phyloP scores from a whole-genome alignment of 2,113 vertebrate species.

The Cynocephalus volans region DNA sequence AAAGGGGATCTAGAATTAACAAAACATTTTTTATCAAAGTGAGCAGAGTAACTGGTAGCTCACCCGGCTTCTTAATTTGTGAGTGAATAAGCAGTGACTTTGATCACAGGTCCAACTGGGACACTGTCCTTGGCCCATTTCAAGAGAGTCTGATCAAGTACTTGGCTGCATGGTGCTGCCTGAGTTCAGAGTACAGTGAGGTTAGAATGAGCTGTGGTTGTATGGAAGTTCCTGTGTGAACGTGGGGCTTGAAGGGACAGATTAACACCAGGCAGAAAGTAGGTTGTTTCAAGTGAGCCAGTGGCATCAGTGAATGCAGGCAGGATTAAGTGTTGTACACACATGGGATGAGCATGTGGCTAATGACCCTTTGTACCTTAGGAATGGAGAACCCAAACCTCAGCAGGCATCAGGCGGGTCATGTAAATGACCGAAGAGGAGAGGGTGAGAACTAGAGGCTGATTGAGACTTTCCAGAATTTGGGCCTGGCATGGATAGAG shows the following conservation, averaged over 20 bases:
- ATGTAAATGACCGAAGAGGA: neutral
- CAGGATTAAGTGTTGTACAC: neutral
- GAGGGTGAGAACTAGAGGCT: neutral
- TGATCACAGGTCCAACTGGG: neutral
- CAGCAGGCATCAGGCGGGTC: neutral
- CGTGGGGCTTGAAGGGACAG: neutral
- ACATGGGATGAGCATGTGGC: neutral
- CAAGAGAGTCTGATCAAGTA: neutral
- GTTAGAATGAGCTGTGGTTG: neutral
- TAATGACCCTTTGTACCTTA: neutral
- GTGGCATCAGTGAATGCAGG: neutral
- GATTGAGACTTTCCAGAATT: neutral
- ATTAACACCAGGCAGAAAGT: neutral
- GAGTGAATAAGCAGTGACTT: neutral
- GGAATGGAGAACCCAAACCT: neutral
- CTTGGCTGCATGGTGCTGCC: neutral
- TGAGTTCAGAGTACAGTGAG: neutral
- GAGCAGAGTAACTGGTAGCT: neutral
- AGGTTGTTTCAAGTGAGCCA: neutral
- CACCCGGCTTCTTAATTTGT: neutral
- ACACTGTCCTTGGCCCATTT: neutral
- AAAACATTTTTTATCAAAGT: neutral
- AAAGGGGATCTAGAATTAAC: neutral
- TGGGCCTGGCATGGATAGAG: neutral
- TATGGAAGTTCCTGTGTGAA: neutral